These are phyloP conservation scores for Melinaea menophilus DNA, from an alignment of 2,888 invertebrate species.

Conservation along the genomic window DNA sequence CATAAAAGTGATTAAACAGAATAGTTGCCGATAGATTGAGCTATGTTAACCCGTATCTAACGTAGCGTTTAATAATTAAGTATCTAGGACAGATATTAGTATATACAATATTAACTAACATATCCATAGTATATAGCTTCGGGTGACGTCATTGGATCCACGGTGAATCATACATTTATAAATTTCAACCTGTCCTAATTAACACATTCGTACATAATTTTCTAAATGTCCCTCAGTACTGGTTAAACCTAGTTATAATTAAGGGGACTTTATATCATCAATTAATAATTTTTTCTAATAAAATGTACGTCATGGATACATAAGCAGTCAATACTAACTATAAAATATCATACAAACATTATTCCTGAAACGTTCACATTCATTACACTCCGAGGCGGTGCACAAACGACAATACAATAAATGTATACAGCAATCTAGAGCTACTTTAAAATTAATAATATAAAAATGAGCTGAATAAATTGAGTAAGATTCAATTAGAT, in stretches of 20 bases:
- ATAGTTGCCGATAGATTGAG: slow-evolving; percentile 35
- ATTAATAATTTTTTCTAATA: slow-evolving; percentile 7
- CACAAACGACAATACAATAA: slow-evolving; percentile 16
- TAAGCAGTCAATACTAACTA: slow-evolving; percentile 19
- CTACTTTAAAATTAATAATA: neutral
- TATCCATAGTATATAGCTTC: slow-evolving; percentile 24
- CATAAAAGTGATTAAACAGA: slow-evolving; percentile 34
- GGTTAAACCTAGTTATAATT: slow-evolving; percentile 5
- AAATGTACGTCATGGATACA: slow-evolving; percentile 7
- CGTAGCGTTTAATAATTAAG: slow-evolving; percentile 20
- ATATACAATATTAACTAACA: slow-evolving; percentile 24
- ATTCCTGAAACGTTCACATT: slow-evolving; percentile 11
- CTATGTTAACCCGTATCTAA: slow-evolving; percentile 47
- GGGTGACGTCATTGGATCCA: slow-evolving; percentile 17
- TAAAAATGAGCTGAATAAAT: neutral
- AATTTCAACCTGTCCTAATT: slow-evolving; percentile 17
- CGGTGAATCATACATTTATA: slow-evolving; percentile 19
- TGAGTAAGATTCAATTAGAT: neutral
- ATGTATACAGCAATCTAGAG: slow-evolving; percentile 6
- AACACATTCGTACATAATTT: slow-evolving; percentile 11
- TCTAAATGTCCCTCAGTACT: slow-evolving; percentile 9
- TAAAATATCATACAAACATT: slow-evolving; percentile 19
- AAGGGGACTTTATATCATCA: slow-evolving; percentile 1
- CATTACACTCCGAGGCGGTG: slow-evolving; percentile 19
- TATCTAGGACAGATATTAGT: slow-evolving; percentile 24